Evolutionary conservation across 2,888 invertebrate genomes (phyloP), one percentile per base, ranked within the genome.

Genomic region (Eubasilissa splendida): DNA sequence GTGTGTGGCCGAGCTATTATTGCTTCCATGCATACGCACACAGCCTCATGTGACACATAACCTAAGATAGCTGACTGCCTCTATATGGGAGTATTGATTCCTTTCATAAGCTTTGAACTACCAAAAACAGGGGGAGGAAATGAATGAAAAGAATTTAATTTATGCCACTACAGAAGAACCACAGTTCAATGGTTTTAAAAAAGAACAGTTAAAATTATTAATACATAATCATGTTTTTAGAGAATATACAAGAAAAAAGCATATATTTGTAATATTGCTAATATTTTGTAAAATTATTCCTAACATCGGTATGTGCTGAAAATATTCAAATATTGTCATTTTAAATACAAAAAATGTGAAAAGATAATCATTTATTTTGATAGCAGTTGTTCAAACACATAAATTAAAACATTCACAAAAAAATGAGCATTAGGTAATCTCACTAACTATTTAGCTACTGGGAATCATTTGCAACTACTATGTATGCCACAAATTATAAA

Each of bases 21-120:
- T 53, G 31, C 22, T 54, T 10, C 59, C 33, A 31, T 22, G 10
- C n/a, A 56, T 14, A 74, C 54, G n/a, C 65, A 33, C 56, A 12
- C n/a, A 11, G 42, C 12, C 33, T 33, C 7, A 12, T 4, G 33
- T 63, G 63, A 63, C 63, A 76, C 76, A 76, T 76, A 76, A 76
- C 76, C 66, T 66, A 76, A 76, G 76, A 76, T 76, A 76, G 63
- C 65, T 9, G 31, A 66, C 42, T 65, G 53, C n/a, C 56, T 31
- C 56, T 33, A 60, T 77, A 71, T 53, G 22, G 60, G 71, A 59
- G 60, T 77, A 60, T 71, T 71, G 77, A 77, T 77, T 70, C 58
- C 60, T 71, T 56, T 7, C 52, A n/a, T 11, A 12, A 71, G 53
- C 52, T 60, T 50, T 52, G 52, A 53, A 59, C 56, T 12, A 33